These are phyloP conservation scores for Tapera naevia DNA, from an alignment of 2,797 vertebrate genomes.

Conservation along the genomic window DNA sequence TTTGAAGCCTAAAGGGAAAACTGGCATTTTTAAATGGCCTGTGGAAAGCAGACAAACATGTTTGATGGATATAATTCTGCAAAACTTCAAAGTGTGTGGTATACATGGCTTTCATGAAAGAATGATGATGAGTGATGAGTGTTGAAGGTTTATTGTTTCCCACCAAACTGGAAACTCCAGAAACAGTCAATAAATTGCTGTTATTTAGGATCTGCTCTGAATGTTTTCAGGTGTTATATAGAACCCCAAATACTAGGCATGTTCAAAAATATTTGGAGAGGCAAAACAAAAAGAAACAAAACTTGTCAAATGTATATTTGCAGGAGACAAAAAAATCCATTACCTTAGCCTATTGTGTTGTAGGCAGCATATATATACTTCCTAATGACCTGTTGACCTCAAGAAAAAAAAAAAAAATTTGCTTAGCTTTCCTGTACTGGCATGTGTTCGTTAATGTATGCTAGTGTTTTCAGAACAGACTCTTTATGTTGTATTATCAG, in stretches of 20 bases:
- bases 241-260: neutral
- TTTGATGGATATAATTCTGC: neutral
- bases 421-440: neutral
- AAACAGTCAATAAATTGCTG: neutral
- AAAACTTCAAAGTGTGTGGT: neutral
- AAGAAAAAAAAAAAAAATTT: neutral
- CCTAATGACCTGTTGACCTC: neutral
- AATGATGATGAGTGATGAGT: neutral
- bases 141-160: neutral
- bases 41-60: neutral
- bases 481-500: neutral
- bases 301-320: neutral
- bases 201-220: neutral
- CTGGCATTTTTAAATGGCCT: neutral
- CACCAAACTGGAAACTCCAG: neutral
- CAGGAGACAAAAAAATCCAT: fast-evolving
- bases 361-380: neutral
- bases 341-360: neutral
- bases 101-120: neutral
- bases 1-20: neutral
- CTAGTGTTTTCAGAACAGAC: neutral
- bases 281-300: neutral
- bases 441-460: neutral
- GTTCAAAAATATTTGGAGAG: neutral
- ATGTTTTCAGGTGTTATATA: neutral